Base-by-base conservation (phyloP, 2,888 invertebrate genomes). In the Ephialtes manifestator region DNA sequence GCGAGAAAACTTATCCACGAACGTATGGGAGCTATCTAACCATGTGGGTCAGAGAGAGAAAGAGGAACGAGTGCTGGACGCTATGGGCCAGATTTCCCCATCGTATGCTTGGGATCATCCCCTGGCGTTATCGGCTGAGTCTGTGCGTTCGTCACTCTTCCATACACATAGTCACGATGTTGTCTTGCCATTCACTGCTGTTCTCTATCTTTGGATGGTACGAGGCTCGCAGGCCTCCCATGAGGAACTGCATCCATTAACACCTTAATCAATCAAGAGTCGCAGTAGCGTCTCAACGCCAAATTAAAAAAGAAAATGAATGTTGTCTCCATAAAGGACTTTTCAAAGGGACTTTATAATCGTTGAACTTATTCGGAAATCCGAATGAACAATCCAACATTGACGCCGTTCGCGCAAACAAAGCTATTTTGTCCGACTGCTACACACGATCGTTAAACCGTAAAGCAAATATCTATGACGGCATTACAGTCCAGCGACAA, bases 21-120 rank as follows among this genome's bases (percentile, higher is more conserved):
- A 81, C 58, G 28, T 48, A 53, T 67, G 51, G 65, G 15, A 11
- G 39, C 60, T 18, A 18, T 4, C 11, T 48, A 60, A 70, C 76
- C 81, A 76, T 72, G 84, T 70, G 81, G 71, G 86, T 76, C 60
- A 80, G 85, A 86, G 82, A 83, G 81, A 81, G 67, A 78, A 55
- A 72, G 48, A 24, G n/a, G 53, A 60, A 58, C 31, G 55, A 46
- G 76, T 53, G 55, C 7, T n/a, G 39, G 84, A 83, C 55, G 81
- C 58, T 79, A 63, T 85, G 81, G 86, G 89, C 85, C 89, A 90
- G 91, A 93, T 93, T 93, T 93, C 93, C 93, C 93, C 91, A 91
- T 93, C 91, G 90, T 93, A 93, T 90, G 88, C 92, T 93, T 90
- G 87, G 90, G 90, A 91, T 92, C 91, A 92, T 89, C 90, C 89